These are phyloP conservation scores for Manis pentadactyla DNA, from an alignment of 2,797 vertebrate genomes.

Conservation along the genomic window DNA sequence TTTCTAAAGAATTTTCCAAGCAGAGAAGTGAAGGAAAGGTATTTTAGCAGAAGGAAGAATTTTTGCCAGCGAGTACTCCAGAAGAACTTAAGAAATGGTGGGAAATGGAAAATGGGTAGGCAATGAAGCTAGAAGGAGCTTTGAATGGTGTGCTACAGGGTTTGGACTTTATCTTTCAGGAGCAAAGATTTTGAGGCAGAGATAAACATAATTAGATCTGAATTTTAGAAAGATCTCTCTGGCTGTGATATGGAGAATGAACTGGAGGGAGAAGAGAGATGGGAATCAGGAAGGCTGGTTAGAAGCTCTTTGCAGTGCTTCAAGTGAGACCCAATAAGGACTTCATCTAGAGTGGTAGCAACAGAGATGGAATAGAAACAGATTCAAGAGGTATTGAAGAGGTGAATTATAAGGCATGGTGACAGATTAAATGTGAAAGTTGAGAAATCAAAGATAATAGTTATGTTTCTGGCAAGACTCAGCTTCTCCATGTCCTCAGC, in stretches of 20 bases:
- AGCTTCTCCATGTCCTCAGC: background rate
- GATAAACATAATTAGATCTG: background rate
- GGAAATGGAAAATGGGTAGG: background rate
- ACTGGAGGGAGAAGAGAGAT: background rate
- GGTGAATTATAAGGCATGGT: background rate
- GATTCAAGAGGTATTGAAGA: background rate
- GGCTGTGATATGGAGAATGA: background rate
- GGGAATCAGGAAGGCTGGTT: background rate
- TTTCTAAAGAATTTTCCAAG: conserved; percentile 13
- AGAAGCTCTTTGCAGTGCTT: conserved; percentile 17
- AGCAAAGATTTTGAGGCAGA: background rate
- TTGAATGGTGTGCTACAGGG: background rate
- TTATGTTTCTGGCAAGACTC: background rate
- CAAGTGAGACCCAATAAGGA: background rate
- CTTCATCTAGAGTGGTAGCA: conserved; percentile 19
- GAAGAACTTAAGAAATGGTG: conserved; percentile 3
- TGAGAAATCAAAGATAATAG: conserved; percentile 13
- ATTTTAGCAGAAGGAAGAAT: background rate
- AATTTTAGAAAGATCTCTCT: conserved; percentile 3
- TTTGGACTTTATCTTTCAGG: background rate
- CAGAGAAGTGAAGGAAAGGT: conserved; percentile 15
- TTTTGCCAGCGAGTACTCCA: background rate
- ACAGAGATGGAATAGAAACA: background rate
- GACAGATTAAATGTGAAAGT: background rate
- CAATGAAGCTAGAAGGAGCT: background rate